Conservation (phyloP, 2,797 vertebrate species). For the Okamejei kenojei region DNA sequence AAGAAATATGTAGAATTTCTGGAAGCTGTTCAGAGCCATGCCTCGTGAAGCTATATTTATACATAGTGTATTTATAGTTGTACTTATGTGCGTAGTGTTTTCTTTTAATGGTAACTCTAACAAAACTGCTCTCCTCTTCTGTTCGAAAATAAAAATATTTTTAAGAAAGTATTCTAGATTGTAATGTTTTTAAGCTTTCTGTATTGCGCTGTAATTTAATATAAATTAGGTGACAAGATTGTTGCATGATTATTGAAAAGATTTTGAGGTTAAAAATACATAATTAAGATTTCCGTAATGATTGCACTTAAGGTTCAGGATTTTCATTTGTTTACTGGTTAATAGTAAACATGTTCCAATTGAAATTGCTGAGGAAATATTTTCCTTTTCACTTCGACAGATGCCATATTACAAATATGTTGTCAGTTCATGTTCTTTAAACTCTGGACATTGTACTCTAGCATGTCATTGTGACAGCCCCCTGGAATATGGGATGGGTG, state of each 20-base stretch:
- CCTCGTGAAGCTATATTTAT: background rate
- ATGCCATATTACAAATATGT: too few species aligned
- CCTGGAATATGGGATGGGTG: too few species aligned
- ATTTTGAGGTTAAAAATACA: background rate
- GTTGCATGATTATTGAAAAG: background rate
- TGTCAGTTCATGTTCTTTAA: background rate
- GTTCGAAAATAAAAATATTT: background rate
- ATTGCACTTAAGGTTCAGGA: background rate
- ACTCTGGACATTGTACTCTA: background rate
- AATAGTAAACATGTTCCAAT: background rate
- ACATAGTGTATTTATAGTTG: background rate
- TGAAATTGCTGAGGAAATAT: background rate
- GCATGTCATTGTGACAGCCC: too few species aligned
- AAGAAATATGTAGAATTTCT: constrained; percentile 16
- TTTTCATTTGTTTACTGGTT: background rate
- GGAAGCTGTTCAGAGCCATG: background rate
- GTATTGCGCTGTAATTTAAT: background rate
- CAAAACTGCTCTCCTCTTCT: background rate
- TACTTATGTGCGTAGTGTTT: background rate
- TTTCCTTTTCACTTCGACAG: background rate
- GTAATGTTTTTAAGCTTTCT: background rate
- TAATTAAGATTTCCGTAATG: background rate
- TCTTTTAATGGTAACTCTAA: background rate
- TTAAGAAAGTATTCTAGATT: background rate
- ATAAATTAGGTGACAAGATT: background rate